Evolutionary conservation across 2,888 invertebrate genomes (phyloP), one percentile per base, ranked within the genome.

Genomic region (Cantharis rustica): DNA sequence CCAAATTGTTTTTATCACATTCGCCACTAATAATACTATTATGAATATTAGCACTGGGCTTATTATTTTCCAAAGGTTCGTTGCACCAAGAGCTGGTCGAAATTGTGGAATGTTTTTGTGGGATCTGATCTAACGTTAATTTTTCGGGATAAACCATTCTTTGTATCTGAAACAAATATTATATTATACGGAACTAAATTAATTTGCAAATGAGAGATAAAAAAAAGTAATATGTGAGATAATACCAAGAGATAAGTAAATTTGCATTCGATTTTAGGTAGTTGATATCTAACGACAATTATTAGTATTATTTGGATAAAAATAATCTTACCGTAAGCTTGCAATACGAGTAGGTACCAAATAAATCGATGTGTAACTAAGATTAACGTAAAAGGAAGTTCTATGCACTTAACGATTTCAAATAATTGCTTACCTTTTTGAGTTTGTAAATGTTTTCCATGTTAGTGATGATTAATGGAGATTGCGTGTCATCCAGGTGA

Each of bases 61-160:
- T 71, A 72, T 77, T 73, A 66, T 79, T 76, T 73, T 85, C 86
- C 75, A 86, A 76, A 1, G 87, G 87, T 80, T 86, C 87, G 75
- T 83, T 85, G 79, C 87, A 87, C 88, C 88, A 88, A 26, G 88
- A 87, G 20, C 82, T 71, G 16, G 82, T 81, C 10, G 86, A 82
- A 72, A 84, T 80, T 68, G 82, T 81, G 7, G 85, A 80, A 62
- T 80, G 75, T 75, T 84, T 84, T 74, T 83, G 82, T 31, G 81
- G 80, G 17, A 87, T 83, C 84, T 87, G 86, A 79, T 88, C 86
- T 69, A 88, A 82, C 75, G 81, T 83, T 79, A 86, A 81, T 82
- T 86, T 85, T 84, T 88, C 88, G 31, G 88, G 88, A 81, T 87
- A 88, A 79, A 88, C 88, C 88, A 88, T 88, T 85, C 87, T 85